Percentiles rank a stretch among this genome's conserved stretches.
Conservation (phyloP, 1,140 invertebrate genomes). For the Metopolophium dirhodum region DNA sequence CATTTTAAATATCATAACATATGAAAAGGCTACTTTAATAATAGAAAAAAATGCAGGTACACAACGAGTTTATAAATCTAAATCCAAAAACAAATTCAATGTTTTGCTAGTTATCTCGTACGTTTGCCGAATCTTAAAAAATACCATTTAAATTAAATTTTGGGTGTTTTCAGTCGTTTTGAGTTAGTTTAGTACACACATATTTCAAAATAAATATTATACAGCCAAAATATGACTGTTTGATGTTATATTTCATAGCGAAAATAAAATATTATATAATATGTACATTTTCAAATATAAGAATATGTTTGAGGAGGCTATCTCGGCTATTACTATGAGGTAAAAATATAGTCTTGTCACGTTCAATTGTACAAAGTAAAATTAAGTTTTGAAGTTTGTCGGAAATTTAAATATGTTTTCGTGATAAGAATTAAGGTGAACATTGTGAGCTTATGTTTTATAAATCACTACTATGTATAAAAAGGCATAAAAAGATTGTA, state of each 20-base stretch:
- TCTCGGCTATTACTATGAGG: neutral
- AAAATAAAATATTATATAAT: neutral
- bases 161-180: neutral
- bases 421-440: constrained; percentile 15
- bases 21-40: neutral
- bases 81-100: neutral
- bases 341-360: neutral
- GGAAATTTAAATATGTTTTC: neutral
- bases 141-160: neutral
- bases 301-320: neutral
- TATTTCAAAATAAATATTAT: neutral
- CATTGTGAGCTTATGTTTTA: constrained; percentile 11
- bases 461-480: neutral
- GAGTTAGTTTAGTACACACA: neutral
- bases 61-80: neutral
- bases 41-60: neutral
- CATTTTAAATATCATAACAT: neutral
- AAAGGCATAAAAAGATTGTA: neutral
- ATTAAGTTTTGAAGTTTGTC: constrained; percentile 29
- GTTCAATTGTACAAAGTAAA: neutral
- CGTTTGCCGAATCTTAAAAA: neutral
- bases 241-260: neutral
- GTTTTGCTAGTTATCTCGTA: neutral
- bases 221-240: neutral
- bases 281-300: constrained; percentile 9